A percentile compares a stretch with the other conserved stretches of the same genome.
Conservation (phyloP, 2,888 invertebrate genomes). For the Dryomyza anilis region DNA sequence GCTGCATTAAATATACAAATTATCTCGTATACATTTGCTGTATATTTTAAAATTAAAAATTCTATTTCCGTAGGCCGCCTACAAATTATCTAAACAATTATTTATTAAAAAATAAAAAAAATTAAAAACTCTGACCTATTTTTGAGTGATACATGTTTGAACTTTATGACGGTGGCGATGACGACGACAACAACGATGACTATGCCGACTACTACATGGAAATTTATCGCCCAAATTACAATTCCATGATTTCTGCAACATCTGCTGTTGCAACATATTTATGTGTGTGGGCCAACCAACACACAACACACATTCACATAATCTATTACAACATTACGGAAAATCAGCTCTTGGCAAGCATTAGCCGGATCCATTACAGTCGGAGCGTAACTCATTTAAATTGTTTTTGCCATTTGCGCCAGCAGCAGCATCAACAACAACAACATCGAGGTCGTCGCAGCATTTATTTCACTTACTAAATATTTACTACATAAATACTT, state of each 20-base stretch:
- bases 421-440: neutral
- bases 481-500: slow-evolving; percentile 21
- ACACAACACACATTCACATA: slow-evolving; percentile 7
- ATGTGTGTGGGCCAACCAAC: neutral
- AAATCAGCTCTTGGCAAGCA: slow-evolving; percentile 21
- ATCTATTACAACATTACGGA: slow-evolving; percentile 2
- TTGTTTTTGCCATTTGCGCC: slow-evolving; percentile 9
- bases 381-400: slow-evolving; percentile 16
- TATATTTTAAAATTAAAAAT: too few relatives aligned
- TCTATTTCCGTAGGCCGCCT: too few relatives aligned
- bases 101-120: too few relatives aligned
- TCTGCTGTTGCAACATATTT: slow-evolving; percentile 16
- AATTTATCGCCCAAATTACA: slow-evolving; percentile 23
- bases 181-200: too few relatives aligned
- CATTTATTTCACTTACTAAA: slow-evolving; percentile 23
- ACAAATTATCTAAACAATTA: too few relatives aligned
- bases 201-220: neutral
- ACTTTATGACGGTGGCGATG: too few relatives aligned
- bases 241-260: slow-evolving; percentile 23
- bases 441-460: slow-evolving; percentile 18
- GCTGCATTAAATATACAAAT: too few relatives aligned
- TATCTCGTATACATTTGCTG: too few relatives aligned
- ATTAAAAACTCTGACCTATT: neutral
- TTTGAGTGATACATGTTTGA: neutral
- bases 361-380: slow-evolving; percentile 5